Conservation (phyloP, 2,797 vertebrate genomes). For the Siniperca obscura region DNA sequence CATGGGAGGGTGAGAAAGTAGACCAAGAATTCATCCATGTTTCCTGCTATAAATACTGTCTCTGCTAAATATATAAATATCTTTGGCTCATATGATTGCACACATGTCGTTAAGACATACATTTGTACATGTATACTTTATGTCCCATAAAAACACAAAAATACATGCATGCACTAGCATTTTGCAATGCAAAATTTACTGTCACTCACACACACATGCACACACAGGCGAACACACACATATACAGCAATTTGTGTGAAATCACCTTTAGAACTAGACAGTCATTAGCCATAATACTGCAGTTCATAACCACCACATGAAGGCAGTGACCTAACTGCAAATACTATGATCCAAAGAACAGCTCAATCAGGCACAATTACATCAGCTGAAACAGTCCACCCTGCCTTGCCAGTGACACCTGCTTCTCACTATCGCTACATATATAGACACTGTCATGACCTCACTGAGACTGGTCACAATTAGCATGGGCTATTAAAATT, state of each 20-base stretch:
- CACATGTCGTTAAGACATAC: constrained; percentile 41
- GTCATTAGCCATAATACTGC: constrained; percentile 39
- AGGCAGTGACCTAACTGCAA: constrained; percentile 64
- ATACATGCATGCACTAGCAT: not conserved
- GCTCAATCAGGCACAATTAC: constrained; percentile 61
- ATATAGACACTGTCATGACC: constrained; percentile 61
- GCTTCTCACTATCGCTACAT: constrained; percentile 57
- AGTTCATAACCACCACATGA: constrained; percentile 51
- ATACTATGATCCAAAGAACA: constrained; percentile 53
- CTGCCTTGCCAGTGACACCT: constrained; percentile 54
- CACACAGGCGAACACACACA: not conserved
- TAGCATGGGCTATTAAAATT: constrained; percentile 53
- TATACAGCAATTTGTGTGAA: constrained; percentile 12
- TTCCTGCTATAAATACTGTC: constrained; percentile 76
- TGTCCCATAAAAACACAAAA: constrained; percentile 10
- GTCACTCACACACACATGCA: not conserved
- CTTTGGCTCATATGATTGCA: constrained; percentile 49
- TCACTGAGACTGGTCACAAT: constrained; percentile 55
- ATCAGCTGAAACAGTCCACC: constrained; percentile 63
- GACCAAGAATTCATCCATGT: constrained; percentile 72
- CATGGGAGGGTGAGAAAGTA: constrained; percentile 73
- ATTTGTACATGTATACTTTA: constrained; percentile 14
- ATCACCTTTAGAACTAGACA: constrained; percentile 24
- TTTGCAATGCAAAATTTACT: constrained; percentile 10
- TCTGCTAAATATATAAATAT: constrained; percentile 70